phyloP scores from a whole-genome alignment of 2,113 vertebrate genomes.

The Anolis sagrei region DNA sequence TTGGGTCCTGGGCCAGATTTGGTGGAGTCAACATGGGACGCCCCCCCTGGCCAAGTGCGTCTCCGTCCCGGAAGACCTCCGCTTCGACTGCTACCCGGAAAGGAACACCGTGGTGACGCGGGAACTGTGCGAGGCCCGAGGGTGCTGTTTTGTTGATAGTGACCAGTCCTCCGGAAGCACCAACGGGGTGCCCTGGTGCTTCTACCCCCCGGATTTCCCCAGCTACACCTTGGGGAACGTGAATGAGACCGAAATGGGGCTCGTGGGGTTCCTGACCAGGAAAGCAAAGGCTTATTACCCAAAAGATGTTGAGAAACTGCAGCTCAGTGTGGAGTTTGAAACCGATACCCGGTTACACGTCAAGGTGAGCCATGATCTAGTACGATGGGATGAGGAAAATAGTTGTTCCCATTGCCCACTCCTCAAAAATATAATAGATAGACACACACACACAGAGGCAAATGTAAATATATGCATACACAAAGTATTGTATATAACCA shows the following conservation, averaged over 20 bases:
- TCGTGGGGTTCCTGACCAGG: constrained; percentile 76
- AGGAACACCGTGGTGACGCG: constrained; percentile 76
- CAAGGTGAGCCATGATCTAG: constrained; percentile 74
- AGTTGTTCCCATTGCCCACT: too few relatives aligned
- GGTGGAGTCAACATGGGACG: background rate
- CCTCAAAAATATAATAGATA: too few relatives aligned
- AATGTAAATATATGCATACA: too few relatives aligned
- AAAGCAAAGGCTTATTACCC: constrained; percentile 84
- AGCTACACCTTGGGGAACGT: constrained; percentile 80
- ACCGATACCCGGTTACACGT: constrained; percentile 79
- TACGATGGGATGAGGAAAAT: too few relatives aligned
- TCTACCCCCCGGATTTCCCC: constrained; percentile 84
- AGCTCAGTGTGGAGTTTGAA: constrained; percentile 80
- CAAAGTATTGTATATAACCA: too few relatives aligned
- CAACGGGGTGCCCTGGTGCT: constrained; percentile 86
- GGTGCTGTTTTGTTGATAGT: constrained; percentile 83
- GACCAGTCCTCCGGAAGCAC: rapidly evolving
- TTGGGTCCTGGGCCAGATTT: constrained; percentile 65
- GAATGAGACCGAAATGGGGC: constrained; percentile 75
- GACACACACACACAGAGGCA: too few relatives aligned
- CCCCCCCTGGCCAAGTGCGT: constrained; percentile 58
- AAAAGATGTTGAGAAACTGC: constrained; percentile 78
- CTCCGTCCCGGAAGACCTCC: constrained; percentile 69
- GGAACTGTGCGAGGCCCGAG: constrained; percentile 83
- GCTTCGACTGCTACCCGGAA: constrained; percentile 91